These are phyloP conservation scores for Lypha dubia DNA, from an alignment of 2,888 invertebrate species.

Conservation along the genomic window DNA sequence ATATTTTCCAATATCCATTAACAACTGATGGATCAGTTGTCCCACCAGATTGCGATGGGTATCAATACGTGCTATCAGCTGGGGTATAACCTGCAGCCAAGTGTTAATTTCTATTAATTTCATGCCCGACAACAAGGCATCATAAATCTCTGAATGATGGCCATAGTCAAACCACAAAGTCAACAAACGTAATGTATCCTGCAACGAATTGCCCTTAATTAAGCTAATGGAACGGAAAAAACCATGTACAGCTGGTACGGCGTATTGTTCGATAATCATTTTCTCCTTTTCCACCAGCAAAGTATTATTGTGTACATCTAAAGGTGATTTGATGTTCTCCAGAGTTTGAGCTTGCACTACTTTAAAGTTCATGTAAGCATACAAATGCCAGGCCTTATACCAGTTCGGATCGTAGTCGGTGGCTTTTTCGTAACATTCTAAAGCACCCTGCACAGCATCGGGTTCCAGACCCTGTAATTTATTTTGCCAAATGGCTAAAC, in stretches of 20 bases:
- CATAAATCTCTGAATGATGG: slow-evolving; percentile 95
- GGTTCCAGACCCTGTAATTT: slow-evolving; percentile 90
- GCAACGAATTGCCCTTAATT: slow-evolving; percentile 95
- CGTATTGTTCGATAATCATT: slow-evolving; percentile 87
- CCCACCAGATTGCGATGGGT: slow-evolving; percentile 94
- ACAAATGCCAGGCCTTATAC: slow-evolving; percentile 99
- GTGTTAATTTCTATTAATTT: slow-evolving; percentile 97
- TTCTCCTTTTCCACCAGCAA: slow-evolving; percentile 79
- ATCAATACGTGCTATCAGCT: slow-evolving; percentile 98
- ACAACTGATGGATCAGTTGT: slow-evolving; percentile 94
- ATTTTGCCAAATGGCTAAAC: slow-evolving; percentile 98
- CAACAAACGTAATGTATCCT: slow-evolving; percentile 96
- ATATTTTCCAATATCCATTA: slow-evolving; percentile 98
- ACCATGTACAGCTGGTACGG: slow-evolving; percentile 96
- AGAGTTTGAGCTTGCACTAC: slow-evolving; percentile 85
- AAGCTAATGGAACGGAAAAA: slow-evolving; percentile 97
- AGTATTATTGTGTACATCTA: slow-evolving; percentile 55
- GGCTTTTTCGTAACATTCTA: slow-evolving; percentile 83
- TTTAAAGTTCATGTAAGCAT: slow-evolving; percentile 99
- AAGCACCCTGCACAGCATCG: slow-evolving; percentile 85
- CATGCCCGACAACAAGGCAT: slow-evolving; percentile 96
- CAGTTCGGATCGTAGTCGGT: slow-evolving; percentile 86
- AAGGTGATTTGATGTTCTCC: slow-evolving; percentile 74
- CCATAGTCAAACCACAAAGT: slow-evolving; percentile 99
- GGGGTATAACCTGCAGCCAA: slow-evolving; percentile 99